Base-by-base conservation (phyloP, 2,888 invertebrate genomes). In the Chrysotoxum bicinctum region DNA sequence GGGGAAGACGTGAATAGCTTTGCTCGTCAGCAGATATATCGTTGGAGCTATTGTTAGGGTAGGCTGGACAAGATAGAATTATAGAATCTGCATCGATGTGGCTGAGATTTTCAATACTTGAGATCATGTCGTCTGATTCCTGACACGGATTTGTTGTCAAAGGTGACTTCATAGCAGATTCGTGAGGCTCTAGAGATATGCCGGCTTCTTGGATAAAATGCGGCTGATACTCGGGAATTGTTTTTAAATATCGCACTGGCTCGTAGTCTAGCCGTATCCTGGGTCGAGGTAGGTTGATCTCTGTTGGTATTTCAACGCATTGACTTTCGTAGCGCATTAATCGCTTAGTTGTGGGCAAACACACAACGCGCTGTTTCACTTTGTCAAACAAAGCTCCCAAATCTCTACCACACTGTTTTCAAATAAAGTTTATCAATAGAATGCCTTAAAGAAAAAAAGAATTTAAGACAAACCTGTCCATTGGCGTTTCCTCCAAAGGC, bases 401-500 rank as follows among this genome's bases (percentile, higher is more conserved):
- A 72, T 92, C 92, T 1, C 91, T 89, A 5, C 92, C 92, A 72
- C 92, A 92, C 89, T 92, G 3, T 35, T 12, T 32, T 6, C 14
- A 30, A 10, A n/a, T 10, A 45, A 56, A 56, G 0, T 43, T 58
- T 23, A 62, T 62, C 6, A 26, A 10, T 12, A 9, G 30, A 14
- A 35, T 76, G 14, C 1, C n/a, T 35, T 21, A 16, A 14, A 14
- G 12, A 12, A 9, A 43, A 19, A 10, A 40, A 23, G 9, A 14
- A 3, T 23, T 5, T 26, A 30, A n/a, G 1, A 68, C 60, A 21
- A 64, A 90, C 90, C 88, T 91, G 92, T 9, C 92, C 92, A 87
- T 91, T 91, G 0, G 91, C 90, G 79, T 92, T 92, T 40, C 92
- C 92, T 3, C 92, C 92, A 81, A 92, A 92, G 7, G 92, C 92